Evolutionary conservation across 2,888 invertebrate species (phyloP), one percentile per base, ranked within the genome.

Genomic region (Maniola hyperantus): DNA sequence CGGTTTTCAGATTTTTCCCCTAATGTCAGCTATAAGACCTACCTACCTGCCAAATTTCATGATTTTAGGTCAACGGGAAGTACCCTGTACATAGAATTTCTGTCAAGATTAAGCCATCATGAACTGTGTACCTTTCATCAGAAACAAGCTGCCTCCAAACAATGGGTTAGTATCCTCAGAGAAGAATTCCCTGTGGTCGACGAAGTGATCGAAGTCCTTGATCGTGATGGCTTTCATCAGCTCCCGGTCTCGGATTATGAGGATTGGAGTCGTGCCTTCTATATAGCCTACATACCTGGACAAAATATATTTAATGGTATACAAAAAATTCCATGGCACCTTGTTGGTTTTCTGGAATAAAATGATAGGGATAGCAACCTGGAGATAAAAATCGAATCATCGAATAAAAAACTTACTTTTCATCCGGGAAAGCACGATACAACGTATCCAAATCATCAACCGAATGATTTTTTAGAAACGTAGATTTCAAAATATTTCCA

Each of bases 141-240:
- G 71, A 4, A 89, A 64, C 2, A 90, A 63, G 65, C 88, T 89
- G 26, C 73, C 76, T n/a, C 83, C 85, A 46, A 93, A 77, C 2
- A 93, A 71, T 0, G 89, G 88, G 34, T 94, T 93, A 0, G 83
- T 68, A 0, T 89, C 83, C 0, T 77, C 81, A 26, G 83, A 76
- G 1, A 92, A 74, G 50, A 92, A 83, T 5, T 77, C 72, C 44
- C 83, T 82, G 69, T 93, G 93, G 60, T 94, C 92, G 0, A 88
- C 79, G 68, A 94, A 94, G 72, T 93, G 90, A 57, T 94, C 94
- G 48, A 94, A 94, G 69, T 94, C 93, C 73, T 94, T 94, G 0
- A 94, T 85, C 0, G 92, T 88, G 20, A 94, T 87, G 53, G 79
- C 80, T 70, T 93, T 94, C 2, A 94, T 83, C 13, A 94, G 64